These are phyloP conservation scores for Cephalotes varians DNA, from an alignment of 2,888 invertebrate species.

Conservation along the genomic window DNA sequence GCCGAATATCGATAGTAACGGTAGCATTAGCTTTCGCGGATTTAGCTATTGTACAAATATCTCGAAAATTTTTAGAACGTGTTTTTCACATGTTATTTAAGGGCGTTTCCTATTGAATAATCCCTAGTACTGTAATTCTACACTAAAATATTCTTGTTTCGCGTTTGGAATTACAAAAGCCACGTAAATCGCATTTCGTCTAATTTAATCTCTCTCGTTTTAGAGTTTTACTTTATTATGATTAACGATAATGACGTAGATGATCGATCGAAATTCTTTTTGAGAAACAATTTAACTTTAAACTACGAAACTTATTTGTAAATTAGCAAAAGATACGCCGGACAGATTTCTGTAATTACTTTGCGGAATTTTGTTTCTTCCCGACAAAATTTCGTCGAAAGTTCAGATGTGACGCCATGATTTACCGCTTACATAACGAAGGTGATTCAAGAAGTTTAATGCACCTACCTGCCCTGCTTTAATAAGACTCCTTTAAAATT, in stretches of 20 bases:
- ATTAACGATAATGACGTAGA: not conserved
- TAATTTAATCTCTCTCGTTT: not conserved
- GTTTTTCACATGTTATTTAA: not conserved
- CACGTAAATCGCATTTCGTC: not conserved
- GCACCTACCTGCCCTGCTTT: slow-evolving; percentile 14
- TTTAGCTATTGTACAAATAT: not conserved
- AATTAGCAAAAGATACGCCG: not conserved
- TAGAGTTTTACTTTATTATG: not conserved
- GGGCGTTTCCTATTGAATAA: not conserved
- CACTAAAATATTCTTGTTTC: not conserved
- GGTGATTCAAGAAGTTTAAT: slow-evolving; percentile 26
- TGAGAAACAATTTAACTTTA: not conserved
- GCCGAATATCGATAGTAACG: not conserved
- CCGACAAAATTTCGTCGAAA: slow-evolving; percentile 19
- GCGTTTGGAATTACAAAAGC: not conserved
- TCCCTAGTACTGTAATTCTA: not conserved
- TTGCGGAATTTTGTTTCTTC: slow-evolving; percentile 41
- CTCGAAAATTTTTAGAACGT: not conserved
- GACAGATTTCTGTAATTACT: slow-evolving; percentile 34
- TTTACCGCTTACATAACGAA: slow-evolving; percentile 42
- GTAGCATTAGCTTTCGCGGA: not conserved
- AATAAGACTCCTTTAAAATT: slow-evolving; percentile 44
- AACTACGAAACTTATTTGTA: slow-evolving; percentile 17
- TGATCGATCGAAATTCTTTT: slow-evolving; percentile 18
- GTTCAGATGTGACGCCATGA: slow-evolving; percentile 25